Evolutionary conservation across 2,797 vertebrate species (phyloP), one percentile per base, ranked within the genome.

Genomic region (Xyrichtys novacula): DNA sequence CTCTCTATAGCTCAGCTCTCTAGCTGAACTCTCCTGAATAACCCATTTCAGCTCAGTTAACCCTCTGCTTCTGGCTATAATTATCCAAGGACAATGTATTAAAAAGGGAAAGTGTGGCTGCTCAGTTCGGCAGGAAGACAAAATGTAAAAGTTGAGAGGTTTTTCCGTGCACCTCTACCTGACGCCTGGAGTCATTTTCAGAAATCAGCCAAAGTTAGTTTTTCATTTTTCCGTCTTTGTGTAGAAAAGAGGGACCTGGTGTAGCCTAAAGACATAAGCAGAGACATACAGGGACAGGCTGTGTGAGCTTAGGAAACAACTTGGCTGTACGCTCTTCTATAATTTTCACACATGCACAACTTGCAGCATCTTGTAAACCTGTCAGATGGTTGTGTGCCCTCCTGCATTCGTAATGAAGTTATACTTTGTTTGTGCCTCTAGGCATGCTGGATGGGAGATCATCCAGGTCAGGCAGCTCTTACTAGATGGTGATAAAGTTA

Each of bases 1-100:
- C 15, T 16, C 57, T 67, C 31, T 61, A 20, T 53, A 67, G 68
- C 75, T 61, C 36, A 32, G 62, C 76, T 78, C 64, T 47, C 53
- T 17, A 57, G 43, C 53, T 61, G 46, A 88, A 84, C 78, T 84
- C 56, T 20, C 32, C 63, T 57, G 61, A 86, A 86, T 64, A 86
- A 79, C 81, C 81, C 53, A 78, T 89, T 93, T 89, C 78, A 76
- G 62, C 91, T 91, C 78, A 88, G 89, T 92, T 91, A 94, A 92
- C 88, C 88, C 81, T 71, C 9, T 81, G 81, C 86, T 81, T 58
- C 55, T 85, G 73, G 86, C 83, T 80, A 77, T 91, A 88, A 91
- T 93, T 91, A 90, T 89, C 83, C 74, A 83, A 73, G 80, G 78
- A 87, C 62, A 85, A 84, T 87, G 52, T 70, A 76, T 82, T 83